Conservation (phyloP, 92 coral and sea anemone species). For the Umimayanthus kanabou region DNA sequence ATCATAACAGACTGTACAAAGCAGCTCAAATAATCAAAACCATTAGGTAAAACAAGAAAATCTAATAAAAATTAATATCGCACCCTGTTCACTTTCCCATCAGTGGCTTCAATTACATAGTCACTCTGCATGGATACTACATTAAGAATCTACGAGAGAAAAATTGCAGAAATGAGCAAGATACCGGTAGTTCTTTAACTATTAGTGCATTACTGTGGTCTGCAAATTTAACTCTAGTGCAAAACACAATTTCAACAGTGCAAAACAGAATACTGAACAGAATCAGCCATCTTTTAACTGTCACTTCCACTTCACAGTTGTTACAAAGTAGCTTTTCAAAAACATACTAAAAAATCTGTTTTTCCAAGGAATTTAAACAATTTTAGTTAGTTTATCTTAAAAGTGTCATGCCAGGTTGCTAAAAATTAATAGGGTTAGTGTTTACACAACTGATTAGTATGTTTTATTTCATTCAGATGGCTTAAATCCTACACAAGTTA, state of each 20-base stretch:
- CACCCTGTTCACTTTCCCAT: slow-evolving; percentile 76
- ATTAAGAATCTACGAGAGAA: slow-evolving; percentile 63
- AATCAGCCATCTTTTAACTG: background rate
- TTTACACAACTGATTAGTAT: slow-evolving; percentile 1
- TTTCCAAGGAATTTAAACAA: background rate
- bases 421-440: background rate
- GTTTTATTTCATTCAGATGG: background rate
- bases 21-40: background rate
- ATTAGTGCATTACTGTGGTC: background rate
- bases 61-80: slow-evolving; percentile 31
- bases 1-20: background rate
- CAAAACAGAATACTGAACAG: background rate
- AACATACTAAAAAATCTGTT: background rate
- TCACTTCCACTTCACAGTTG: background rate
- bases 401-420: background rate
- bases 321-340: background rate
- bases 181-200: background rate
- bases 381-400: background rate
- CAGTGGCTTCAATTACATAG: slow-evolving; percentile 64
- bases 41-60: slow-evolving; percentile 7
- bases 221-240: background rate
- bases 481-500: background rate
- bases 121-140: slow-evolving; percentile 68
- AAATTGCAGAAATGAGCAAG: slow-evolving; percentile 37
- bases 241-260: background rate